Evolutionary conservation across 2,888 invertebrate genomes (phyloP).

Genomic region (Acrobasis repandana): DNA sequence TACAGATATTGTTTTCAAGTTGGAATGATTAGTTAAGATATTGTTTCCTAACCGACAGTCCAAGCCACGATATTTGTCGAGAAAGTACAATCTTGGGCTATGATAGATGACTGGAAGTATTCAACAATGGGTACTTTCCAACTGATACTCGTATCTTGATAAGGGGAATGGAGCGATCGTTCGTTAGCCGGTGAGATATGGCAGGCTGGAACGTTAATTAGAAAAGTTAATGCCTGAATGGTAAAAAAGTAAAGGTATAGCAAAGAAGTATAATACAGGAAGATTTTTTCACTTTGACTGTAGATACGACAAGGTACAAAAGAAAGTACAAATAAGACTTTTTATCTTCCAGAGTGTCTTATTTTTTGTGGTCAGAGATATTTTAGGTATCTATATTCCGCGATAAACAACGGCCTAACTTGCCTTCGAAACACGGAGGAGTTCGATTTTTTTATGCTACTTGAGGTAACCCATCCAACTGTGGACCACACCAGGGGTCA

Average conservation of each 20-base stretch:
- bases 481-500: too few relatives aligned
- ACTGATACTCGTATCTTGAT: constrained; percentile 18
- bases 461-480: too few relatives aligned
- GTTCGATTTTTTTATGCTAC: too few relatives aligned
- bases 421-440: too few relatives aligned
- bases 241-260: neutral
- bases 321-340: too few relatives aligned
- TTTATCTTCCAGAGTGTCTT: too few relatives aligned
- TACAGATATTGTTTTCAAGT: neutral
- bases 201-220: constrained; percentile 1
- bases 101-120: constrained; percentile 7
- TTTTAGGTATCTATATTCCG: too few relatives aligned
- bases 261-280: neutral
- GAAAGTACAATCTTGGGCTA: constrained; percentile 1
- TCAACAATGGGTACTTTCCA: constrained; percentile 12
- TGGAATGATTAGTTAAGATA: neutral
- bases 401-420: too few relatives aligned
- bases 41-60: neutral
- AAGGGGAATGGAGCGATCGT: constrained; percentile 7
- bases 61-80: constrained; percentile 6
- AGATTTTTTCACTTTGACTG: neutral
- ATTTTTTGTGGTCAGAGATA: too few relatives aligned
- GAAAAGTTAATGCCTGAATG: too few relatives aligned
- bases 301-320: too few relatives aligned
- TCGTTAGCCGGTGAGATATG: constrained; percentile 11